Percentiles rank a stretch among this genome's conserved stretches.
Evolutionary conservation across 2,888 invertebrate species (phyloP).

Genomic region (Pycnomerus fuliginosus): DNA sequence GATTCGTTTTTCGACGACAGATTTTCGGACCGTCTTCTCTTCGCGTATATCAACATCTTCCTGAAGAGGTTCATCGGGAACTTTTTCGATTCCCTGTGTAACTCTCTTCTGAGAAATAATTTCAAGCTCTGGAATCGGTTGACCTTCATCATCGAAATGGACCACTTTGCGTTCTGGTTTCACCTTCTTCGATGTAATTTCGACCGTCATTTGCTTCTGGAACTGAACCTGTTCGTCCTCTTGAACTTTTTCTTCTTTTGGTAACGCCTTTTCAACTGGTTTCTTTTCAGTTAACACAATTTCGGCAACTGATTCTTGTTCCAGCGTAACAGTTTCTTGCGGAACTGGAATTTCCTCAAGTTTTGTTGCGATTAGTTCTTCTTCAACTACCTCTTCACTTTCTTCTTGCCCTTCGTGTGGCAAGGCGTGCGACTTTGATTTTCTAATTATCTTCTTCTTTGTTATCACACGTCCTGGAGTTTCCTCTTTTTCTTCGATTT

Average conservation of each 20-base stretch:
- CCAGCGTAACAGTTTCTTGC: slow-evolving; percentile 40
- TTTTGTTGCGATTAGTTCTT: slow-evolving; percentile 43
- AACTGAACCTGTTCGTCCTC: slow-evolving; percentile 50
- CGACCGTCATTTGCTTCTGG: slow-evolving; percentile 60
- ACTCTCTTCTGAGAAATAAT: slow-evolving; percentile 60
- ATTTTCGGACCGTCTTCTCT: slow-evolving; percentile 50
- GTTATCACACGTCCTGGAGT: slow-evolving; percentile 10
- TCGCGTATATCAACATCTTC: slow-evolving; percentile 50
- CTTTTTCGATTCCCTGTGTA: slow-evolving; percentile 56
- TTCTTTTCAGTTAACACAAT: slow-evolving; percentile 52
- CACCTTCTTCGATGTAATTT: slow-evolving; percentile 55
- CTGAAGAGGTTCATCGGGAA: slow-evolving; percentile 56
- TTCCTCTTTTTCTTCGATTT: slow-evolving; percentile 12
- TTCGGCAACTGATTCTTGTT: slow-evolving; percentile 52
- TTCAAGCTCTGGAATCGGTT: slow-evolving; percentile 60
- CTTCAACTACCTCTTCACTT: slow-evolving; percentile 18
- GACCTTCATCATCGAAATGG: slow-evolving; percentile 56
- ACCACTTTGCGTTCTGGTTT: slow-evolving; percentile 53
- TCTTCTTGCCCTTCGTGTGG: slow-evolving; percentile 42
- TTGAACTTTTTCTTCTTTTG: slow-evolving; percentile 31
- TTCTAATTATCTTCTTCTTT: slow-evolving; percentile 15
- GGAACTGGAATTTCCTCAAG: slow-evolving; percentile 42
- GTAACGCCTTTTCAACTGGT: slow-evolving; percentile 26
- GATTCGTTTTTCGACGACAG: slow-evolving; percentile 46
- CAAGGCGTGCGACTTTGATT: slow-evolving; percentile 24